Evolutionary conservation across 1,140 invertebrate species (phyloP), one percentile per base, ranked within the genome.

Genomic region (Gonioctena quinquepunctata): DNA sequence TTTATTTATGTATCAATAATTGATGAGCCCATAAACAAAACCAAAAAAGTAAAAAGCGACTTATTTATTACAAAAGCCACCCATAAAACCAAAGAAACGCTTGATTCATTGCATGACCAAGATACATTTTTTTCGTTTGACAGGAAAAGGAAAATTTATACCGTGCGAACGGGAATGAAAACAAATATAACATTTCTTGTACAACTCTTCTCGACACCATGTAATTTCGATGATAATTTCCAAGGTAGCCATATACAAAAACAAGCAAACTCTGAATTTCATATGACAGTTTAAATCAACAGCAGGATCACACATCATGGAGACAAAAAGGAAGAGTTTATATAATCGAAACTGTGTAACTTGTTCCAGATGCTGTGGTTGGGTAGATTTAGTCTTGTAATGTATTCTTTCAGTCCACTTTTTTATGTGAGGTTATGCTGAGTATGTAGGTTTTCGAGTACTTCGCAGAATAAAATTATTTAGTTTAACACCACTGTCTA

Each of bases 151-250:
- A 49, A 48, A 62, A 71, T 71, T 71, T 71, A 71, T 71, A 68
- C 70, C 64, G 70, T 71, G 70, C 70, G 70, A 71, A 71, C 65
- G 50, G 49, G 70, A 68, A 71, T 71, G 70, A 71, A 71, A 67
- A 71, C 60, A 71, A 71, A 71, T 66, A 66, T 71, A 71, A 57
- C 66, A 64, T 71, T 68, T 71, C 70, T 71, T 71, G 64, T 57
- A 63, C 57, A 56, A 66, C 52, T 71, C 54, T 33, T 25, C 49
- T 71, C 70, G 65, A 71, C 65, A 71, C 57, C 70, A 60, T 49
- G 70, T 71, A 71, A 71, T 71, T 71, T 71, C 70, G 70, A 71
- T 71, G 70, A 49, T 71, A 71, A 71, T 71, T 63, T 68, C 60
- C 70, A 71, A 71, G 70, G 70, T 57, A 67, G 50, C 49, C 48